Percentiles rank a stretch among this genome's conserved stretches.
Conservation (phyloP, 2,113 vertebrate species). For the Vidua macroura region DNA sequence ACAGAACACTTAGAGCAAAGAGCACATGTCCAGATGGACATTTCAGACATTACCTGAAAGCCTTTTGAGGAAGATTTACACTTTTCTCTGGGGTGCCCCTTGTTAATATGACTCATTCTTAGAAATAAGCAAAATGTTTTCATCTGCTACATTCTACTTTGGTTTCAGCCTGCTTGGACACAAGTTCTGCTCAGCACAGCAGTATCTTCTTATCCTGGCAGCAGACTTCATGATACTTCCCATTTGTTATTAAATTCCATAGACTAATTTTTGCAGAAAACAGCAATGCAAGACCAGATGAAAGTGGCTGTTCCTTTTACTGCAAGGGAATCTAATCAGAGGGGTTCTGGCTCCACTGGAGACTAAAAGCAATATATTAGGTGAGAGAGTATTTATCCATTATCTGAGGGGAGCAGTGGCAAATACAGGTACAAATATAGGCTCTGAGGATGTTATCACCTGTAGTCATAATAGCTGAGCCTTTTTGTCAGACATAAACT, state of each 20-base stretch:
- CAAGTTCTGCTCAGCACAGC: background rate
- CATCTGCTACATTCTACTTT: background rate
- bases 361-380: background rate
- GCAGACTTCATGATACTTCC: background rate
- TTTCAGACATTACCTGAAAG: background rate
- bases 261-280: background rate
- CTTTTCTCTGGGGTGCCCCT: background rate
- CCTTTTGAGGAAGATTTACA: background rate
- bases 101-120: background rate
- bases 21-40: background rate
- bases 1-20: background rate
- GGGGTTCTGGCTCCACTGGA: background rate
- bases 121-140: background rate
- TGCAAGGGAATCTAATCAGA: background rate
- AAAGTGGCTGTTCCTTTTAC: background rate
- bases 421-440: background rate
- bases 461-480: rapidly evolving
- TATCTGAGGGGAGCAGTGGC: background rate
- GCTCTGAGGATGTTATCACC: background rate
- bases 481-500: background rate
- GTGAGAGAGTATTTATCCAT: background rate
- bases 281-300: background rate
- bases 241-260: background rate
- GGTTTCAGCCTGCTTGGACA: background rate
- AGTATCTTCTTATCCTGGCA: background rate